phyloP scores from a whole-genome alignment of 2,888 invertebrate species.

The Cantharis flavilabris region DNA sequence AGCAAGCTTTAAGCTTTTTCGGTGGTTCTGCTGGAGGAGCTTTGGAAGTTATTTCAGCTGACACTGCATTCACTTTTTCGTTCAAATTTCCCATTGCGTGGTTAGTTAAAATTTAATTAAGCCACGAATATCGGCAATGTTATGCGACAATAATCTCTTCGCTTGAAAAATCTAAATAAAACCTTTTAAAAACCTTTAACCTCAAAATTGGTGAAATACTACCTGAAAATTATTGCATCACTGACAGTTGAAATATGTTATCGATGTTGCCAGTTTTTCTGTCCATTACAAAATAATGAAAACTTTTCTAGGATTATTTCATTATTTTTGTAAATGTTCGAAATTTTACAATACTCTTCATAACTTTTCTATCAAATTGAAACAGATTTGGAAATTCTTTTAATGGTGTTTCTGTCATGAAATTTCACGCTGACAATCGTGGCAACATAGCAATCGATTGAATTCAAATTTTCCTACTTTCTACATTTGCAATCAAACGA shows the following conservation, averaged over 20 bases:
- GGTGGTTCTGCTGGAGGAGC: constrained; percentile 55
- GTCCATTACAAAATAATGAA: not conserved
- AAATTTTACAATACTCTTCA: not conserved
- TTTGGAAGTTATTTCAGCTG: constrained; percentile 43
- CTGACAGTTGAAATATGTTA: not conserved
- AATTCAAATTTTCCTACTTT: not conserved
- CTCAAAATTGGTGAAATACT: not conserved
- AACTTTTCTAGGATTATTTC: not conserved
- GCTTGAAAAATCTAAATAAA: not conserved
- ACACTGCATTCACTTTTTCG: constrained; percentile 59
- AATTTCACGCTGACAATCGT: too few relatives aligned
- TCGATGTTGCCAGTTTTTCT: not conserved
- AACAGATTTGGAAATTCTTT: not conserved
- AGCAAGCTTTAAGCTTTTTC: constrained; percentile 90
- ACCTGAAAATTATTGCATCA: not conserved
- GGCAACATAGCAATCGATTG: not conserved
- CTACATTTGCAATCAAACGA: not conserved
- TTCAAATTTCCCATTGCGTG: constrained; percentile 61
- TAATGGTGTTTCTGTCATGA: not conserved
- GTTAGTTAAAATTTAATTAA: not conserved
- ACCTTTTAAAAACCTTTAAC: not conserved
- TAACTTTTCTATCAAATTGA: not conserved
- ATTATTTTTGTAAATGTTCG: not conserved
- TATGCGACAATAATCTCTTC: not conserved
- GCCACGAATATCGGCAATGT: not conserved